These are phyloP conservation scores for Leptinotarsa undecemlineata DNA, from an alignment of 1,140 invertebrate genomes.

Conservation along the genomic window DNA sequence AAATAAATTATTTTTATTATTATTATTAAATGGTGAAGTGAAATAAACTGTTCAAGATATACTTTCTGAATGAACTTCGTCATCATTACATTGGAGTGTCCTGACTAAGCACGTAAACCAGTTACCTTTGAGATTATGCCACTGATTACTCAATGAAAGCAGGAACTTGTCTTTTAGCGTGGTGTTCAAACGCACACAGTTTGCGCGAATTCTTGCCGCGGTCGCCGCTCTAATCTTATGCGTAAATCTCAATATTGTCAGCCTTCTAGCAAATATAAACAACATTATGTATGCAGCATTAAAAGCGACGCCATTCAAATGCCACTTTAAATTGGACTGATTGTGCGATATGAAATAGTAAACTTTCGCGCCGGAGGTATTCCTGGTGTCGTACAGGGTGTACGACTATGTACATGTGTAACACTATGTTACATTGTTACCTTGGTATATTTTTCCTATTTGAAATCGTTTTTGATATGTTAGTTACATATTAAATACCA, in stretches of 20 bases:
- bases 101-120: not conserved
- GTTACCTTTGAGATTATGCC: not conserved
- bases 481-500: too few species aligned
- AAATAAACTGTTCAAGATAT: too few species aligned
- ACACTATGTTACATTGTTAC: too few species aligned
- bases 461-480: too few species aligned
- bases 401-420: too few species aligned
- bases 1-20: too few species aligned
- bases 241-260: conserved; percentile 22
- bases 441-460: too few species aligned
- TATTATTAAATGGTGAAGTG: too few species aligned
- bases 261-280: conserved; percentile 11
- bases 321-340: conserved; percentile 45
- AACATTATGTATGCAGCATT: conserved; percentile 29
- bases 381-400: not conserved
- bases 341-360: conserved; percentile 41
- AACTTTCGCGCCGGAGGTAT: not conserved
- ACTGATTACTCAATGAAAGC: not conserved
- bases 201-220: conserved; percentile 11
- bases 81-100: too few species aligned
- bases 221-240: not conserved
- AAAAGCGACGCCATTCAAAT: conserved; percentile 31
- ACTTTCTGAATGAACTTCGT: not conserved
- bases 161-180: not conserved
- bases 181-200: conserved; percentile 8